A percentile compares a stretch with the other conserved stretches of the same genome.
phyloP scores from a whole-genome alignment of 2,797 vertebrate genomes.

The Xyrichtys novacula region DNA sequence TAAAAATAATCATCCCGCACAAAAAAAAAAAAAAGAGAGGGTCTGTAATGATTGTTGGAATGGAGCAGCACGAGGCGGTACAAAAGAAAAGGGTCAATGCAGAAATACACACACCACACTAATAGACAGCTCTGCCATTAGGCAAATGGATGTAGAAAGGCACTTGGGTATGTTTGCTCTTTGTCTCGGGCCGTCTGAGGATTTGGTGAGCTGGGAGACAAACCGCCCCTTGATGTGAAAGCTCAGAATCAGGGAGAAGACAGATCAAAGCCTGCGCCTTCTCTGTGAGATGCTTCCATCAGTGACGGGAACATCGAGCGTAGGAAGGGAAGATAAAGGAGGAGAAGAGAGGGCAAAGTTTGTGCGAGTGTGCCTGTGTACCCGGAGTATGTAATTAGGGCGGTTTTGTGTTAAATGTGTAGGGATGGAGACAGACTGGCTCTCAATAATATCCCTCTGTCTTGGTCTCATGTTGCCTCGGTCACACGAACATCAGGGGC shows the following conservation, averaged over 20 bases:
- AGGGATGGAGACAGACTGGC: constrained; percentile 48
- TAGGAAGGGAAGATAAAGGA: constrained; percentile 64
- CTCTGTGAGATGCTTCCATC: constrained; percentile 60
- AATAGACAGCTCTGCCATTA: constrained; percentile 64
- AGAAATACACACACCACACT: constrained; percentile 13
- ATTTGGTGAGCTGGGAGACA: constrained; percentile 78
- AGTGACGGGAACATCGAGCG: constrained; percentile 57
- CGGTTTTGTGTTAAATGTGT: constrained; percentile 53
- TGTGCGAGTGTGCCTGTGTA: constrained; percentile 45
- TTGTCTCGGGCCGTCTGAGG: constrained; percentile 70
- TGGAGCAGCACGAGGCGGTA: constrained; percentile 19
- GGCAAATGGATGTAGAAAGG: constrained; percentile 76
- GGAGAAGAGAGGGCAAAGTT: constrained; percentile 61
- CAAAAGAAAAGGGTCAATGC: constrained; percentile 37
- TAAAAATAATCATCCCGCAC: constrained; percentile 4
- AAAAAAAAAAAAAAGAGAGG: constrained; percentile 20
- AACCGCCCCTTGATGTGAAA: constrained; percentile 82
- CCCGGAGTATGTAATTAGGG: constrained; percentile 61
- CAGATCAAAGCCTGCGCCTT: constrained; percentile 78
- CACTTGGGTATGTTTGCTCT: constrained; percentile 75
- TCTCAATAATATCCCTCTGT: constrained; percentile 33
- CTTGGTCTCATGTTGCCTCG: constrained; percentile 19
- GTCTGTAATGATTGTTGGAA: constrained; percentile 21
- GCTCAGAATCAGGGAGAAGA: constrained; percentile 71
- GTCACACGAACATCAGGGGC: constrained; percentile 27